Base-by-base conservation (phyloP, 2,888 invertebrate species). In the Leucoma salicis region DNA sequence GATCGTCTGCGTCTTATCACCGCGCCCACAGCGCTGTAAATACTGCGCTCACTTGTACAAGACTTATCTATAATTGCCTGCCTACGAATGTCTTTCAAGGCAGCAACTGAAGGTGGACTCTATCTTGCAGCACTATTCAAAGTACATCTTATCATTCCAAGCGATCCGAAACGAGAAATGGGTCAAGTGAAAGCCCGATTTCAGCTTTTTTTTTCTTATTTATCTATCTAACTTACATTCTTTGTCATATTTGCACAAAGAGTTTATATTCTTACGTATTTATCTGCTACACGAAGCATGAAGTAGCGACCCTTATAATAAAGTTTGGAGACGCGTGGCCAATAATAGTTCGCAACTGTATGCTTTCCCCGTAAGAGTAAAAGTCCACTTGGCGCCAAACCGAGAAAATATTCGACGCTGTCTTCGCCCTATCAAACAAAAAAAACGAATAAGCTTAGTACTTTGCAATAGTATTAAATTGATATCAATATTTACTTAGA, bases 271-370 rank as follows among this genome's bases (percentile, higher is more conserved):
- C 94, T 94, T 91, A 97, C 97, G 90, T 97, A 97, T 92, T 98
- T 98, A 90, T 98, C 98, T 70, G 96, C 95, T 60, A 98, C 98
- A 73, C 96, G 92, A 45, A 98, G 92, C 96, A 98, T 98, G 90
- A 99, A 98, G 90, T 97, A 97, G 76, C 97, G 95, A 70, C 97
- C 97, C 91, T 98, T 98, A 91, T 96, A 97, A 86, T 97, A 97
- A 73, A 98, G 95, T 91, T 98, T 98, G 66, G 96, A 95, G 77
- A 99, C 98, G 72, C 98, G 93, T 53, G 98, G 98, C 98, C 99
- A 99, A 91, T 97, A 98, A 90, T 99, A 98, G 91, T 97, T 98
- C 64, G 97, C 98, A 53, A 98, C 98, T 82, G 98, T 98, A 78
- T 95, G 95, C 91, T 98, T 98, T 85, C 98, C 98, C 65, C 97